Conservation (phyloP, 2,888 invertebrate genomes). For the Nephrotoma appendiculata region DNA sequence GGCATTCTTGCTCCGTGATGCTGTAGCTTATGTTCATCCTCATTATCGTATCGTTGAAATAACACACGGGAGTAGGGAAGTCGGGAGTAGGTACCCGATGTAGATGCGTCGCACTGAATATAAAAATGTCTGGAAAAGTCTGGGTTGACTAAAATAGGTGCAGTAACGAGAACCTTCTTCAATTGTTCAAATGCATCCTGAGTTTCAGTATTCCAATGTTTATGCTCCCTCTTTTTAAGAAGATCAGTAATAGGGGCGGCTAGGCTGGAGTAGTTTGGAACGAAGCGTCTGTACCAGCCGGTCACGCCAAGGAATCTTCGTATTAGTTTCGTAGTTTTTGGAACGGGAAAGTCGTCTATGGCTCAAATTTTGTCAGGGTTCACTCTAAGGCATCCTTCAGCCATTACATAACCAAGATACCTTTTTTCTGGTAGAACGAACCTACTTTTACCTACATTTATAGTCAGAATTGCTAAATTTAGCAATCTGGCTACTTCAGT, state of each 20-base stretch:
- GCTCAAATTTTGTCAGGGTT: too few species aligned
- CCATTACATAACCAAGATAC: too few species aligned
- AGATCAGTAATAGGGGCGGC: neutral
- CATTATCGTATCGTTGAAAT: neutral
- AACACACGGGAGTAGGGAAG: too few species aligned
- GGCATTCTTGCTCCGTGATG: neutral
- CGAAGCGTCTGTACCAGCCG: neutral
- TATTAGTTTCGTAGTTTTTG: too few species aligned
- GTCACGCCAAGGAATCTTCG: neutral
- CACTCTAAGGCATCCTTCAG: too few species aligned
- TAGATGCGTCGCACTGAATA: neutral
- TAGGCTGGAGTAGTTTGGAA: neutral
- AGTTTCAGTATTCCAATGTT: too few species aligned
- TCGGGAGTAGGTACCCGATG: too few species aligned
- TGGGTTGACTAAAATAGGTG: neutral
- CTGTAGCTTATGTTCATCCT: neutral
- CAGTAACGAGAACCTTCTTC: neutral
- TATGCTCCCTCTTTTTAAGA: neutral
- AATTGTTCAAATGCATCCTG: neutral
- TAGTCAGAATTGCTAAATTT: neutral
- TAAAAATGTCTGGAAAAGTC: neutral
- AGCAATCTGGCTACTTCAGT: neutral
- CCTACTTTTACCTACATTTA: neutral
- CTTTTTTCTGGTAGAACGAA: neutral
- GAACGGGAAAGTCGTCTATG: too few species aligned